Percentiles rank a stretch among this genome's conserved stretches.
Conservation (phyloP, 2,797 vertebrate genomes). For the Carcharodon carcharias region DNA sequence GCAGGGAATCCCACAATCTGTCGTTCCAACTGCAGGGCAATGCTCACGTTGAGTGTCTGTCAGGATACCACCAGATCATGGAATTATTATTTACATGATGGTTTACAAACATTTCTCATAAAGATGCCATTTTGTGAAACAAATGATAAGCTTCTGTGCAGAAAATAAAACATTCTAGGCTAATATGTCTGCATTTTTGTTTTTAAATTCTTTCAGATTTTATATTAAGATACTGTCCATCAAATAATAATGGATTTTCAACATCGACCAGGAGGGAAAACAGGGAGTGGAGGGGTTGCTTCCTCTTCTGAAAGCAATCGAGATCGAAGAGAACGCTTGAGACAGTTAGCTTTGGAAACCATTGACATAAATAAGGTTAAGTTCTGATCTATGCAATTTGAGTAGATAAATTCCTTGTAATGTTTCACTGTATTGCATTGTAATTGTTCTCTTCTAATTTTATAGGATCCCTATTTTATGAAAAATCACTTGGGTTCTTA, state of each 20-base stretch:
- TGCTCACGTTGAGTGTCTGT: background rate
- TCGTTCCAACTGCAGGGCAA: background rate
- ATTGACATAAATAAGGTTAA: conserved; percentile 92
- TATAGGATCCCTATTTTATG: conserved; percentile 92
- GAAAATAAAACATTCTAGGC: background rate
- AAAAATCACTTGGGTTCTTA: conserved; percentile 97
- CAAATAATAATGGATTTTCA: conserved; percentile 86
- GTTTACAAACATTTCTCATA: background rate
- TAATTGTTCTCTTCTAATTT: background rate
- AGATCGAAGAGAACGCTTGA: conserved; percentile 79
- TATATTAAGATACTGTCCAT: conserved; percentile 38
- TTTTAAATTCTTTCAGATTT: conserved; percentile 13
- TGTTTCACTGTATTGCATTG: background rate
- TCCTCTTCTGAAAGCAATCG: conserved; percentile 92
- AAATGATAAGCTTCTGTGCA: background rate
- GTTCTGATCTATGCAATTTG: background rate
- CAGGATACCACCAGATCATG: no score
- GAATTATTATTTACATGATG: no score
- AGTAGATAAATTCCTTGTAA: background rate
- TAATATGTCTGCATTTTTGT: conserved; percentile 15
- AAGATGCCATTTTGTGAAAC: background rate
- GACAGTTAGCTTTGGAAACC: conserved; percentile 88
- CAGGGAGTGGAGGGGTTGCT: conserved; percentile 87
- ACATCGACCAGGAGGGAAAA: conserved; percentile 90
- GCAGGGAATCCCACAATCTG: background rate